These are phyloP conservation scores for Cottus gobio DNA, from an alignment of 2,113 vertebrate genomes.

Conservation along the genomic window DNA sequence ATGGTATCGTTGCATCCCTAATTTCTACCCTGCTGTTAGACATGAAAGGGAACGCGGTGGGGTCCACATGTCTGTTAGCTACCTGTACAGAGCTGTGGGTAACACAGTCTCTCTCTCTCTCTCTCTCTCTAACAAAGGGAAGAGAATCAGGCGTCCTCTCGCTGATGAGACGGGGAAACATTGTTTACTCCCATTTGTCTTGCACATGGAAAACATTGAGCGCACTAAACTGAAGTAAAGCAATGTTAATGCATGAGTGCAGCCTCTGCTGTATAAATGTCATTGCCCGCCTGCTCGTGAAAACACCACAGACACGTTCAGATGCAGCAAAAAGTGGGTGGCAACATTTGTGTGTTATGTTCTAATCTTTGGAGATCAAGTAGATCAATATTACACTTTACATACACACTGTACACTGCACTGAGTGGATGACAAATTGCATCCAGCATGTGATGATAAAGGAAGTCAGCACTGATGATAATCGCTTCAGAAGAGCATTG, in stretches of 20 bases:
- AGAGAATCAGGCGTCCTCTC: slow-evolving; percentile 11
- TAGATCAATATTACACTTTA: not conserved
- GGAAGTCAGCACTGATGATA: slow-evolving; percentile 35
- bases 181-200: slow-evolving; percentile 43
- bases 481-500: slow-evolving; percentile 24
- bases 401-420: not conserved
- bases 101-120: not conserved
- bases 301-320: not conserved
- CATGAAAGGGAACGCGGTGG: slow-evolving; percentile 70
- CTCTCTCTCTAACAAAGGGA: slow-evolving; percentile 45
- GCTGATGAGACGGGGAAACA: not conserved
- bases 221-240: slow-evolving; percentile 32
- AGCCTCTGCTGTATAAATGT: slow-evolving; percentile 8
- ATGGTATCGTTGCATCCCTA: too few species aligned
- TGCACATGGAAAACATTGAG: slow-evolving; percentile 21
- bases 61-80: slow-evolving; percentile 61
- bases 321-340: slow-evolving; percentile 1
- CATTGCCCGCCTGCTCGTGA: not conserved
- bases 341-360: not conserved
- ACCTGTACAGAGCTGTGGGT: slow-evolving; percentile 72
- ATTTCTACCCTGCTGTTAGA: slow-evolving; percentile 73
- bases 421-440: not conserved
- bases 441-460: slow-evolving; percentile 3
- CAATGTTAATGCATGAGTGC: slow-evolving; percentile 28
- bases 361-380: not conserved